These are phyloP conservation scores for Eupithecia subumbrata DNA, from an alignment of 2,888 invertebrate genomes.

Conservation along the genomic window DNA sequence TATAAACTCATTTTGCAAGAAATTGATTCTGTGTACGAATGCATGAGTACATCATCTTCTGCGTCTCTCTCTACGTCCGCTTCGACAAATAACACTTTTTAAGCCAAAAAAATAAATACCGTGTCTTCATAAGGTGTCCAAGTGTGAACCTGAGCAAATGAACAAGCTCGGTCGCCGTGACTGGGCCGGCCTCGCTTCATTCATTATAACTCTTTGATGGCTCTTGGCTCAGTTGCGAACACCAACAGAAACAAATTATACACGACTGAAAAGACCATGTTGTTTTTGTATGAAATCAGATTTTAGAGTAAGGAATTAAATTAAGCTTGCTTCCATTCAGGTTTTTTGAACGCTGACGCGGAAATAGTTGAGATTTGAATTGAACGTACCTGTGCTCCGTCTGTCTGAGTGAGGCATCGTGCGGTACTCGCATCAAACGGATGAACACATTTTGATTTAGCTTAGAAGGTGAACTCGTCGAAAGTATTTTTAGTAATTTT, in stretches of 20 bases:
- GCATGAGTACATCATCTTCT: neutral
- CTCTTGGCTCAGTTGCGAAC: slow-evolving; percentile 21
- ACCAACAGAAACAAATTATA: slow-evolving; percentile 20
- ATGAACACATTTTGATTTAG: neutral
- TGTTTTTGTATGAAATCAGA: slow-evolving; percentile 4
- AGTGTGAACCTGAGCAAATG: neutral
- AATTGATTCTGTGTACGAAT: neutral
- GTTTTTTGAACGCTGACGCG: neutral
- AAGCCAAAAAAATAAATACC: neutral
- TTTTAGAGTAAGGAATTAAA: neutral
- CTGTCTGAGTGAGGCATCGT: neutral
- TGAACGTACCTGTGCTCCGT: neutral
- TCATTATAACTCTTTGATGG: slow-evolving; percentile 50
- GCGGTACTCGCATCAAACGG: neutral
- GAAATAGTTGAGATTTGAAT: neutral
- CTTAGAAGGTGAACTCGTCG: neutral
- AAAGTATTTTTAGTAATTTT: neutral
- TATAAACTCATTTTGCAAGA: neutral
- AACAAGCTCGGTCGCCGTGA: slow-evolving; percentile 9
- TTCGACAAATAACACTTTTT: neutral
- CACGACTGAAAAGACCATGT: slow-evolving; percentile 10
- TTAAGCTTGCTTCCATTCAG: neutral
- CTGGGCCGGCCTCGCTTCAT: slow-evolving; percentile 28
- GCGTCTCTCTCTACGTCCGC: neutral
- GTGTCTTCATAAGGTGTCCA: neutral